These are phyloP conservation scores for Oceanodroma tethys DNA, from an alignment of 2,113 vertebrate genomes.

Conservation along the genomic window DNA sequence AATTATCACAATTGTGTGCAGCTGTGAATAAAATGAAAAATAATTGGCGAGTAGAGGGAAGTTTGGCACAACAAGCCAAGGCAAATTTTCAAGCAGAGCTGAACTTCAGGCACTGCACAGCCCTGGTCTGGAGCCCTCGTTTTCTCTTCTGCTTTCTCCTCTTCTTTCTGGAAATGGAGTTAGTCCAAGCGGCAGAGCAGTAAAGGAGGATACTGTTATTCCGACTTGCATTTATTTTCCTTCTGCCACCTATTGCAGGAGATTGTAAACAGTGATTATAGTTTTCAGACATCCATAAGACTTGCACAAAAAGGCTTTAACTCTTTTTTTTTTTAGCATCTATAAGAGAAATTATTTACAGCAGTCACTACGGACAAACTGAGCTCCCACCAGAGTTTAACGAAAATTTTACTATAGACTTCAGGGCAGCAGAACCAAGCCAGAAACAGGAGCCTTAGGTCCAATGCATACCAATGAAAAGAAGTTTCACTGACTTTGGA, in stretches of 20 bases:
- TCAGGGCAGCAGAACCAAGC: not conserved
- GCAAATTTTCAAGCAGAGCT: not conserved
- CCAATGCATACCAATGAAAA: not conserved
- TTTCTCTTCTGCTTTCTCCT: not conserved
- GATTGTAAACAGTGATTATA: not conserved
- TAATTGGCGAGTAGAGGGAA: not conserved
- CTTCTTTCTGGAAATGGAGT: not conserved
- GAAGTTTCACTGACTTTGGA: not conserved
- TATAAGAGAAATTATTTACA: not conserved
- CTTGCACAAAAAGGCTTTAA: not conserved
- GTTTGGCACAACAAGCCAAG: not conserved
- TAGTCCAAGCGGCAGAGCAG: not conserved
- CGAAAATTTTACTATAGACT: not conserved
- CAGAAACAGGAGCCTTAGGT: not conserved
- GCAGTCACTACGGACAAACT: not conserved
- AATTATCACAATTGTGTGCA: rapidly evolving
- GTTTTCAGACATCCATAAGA: not conserved
- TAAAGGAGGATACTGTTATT: not conserved
- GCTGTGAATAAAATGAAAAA: not conserved
- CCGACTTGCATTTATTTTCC: not conserved
- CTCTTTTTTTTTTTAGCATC: not conserved
- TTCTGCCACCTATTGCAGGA: not conserved
- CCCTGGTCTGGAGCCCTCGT: not conserved
- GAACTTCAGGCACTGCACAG: not conserved
- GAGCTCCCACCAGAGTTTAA: not conserved